Evolutionary conservation across 2,113 vertebrate genomes (phyloP), one percentile per base, ranked within the genome.

Genomic region (Dascyllus trimaculatus): DNA sequence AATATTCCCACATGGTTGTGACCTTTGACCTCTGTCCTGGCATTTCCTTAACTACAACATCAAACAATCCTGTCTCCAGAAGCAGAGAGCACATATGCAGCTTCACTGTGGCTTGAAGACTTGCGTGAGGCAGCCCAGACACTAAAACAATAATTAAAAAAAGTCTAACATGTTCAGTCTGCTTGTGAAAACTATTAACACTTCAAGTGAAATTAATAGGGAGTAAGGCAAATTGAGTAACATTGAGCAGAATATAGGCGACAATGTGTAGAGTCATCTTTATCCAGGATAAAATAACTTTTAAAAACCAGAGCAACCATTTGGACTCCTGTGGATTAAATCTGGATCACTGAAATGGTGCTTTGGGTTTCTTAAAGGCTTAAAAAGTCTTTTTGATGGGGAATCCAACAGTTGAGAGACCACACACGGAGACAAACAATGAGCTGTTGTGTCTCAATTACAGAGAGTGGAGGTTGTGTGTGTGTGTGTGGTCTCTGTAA

Each of bases 371-470:
- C 81, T 90, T 84, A 85, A 77, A 88, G 73, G 85, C 78, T 84
- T 85, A 69, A 78, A 66, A 86, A 52, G 58, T 84, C 43, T 87
- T 89, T 89, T 63, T 61, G 76, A 84, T 82, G 66, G 60, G 68
- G 68, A 73, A 78, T 86, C 84, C 73, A 60, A 75, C 67, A 76
- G 81, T 62, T 46, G 45, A 69, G 76, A 78, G 91, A 93, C 92
- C 90, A 92, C 92, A 92, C 92, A 91, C 83, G 57, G 74, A 85
- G 85, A 85, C 75, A 76, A 85, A 91, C 89, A 90, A 88, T 86
- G 79, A 88, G 65, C 82, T 75, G 88, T 59, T 90, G 80, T 85
- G 76, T 87, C 83, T 91, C 77, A 52, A 59, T 71, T 76, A 79
- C 83, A 80, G 71, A 75, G 63, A 32, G 82, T 65, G 51, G 75